Evolutionary conservation across 64 coral and sea anemone species (phyloP).

Genomic region (Pachyseris speciosa): DNA sequence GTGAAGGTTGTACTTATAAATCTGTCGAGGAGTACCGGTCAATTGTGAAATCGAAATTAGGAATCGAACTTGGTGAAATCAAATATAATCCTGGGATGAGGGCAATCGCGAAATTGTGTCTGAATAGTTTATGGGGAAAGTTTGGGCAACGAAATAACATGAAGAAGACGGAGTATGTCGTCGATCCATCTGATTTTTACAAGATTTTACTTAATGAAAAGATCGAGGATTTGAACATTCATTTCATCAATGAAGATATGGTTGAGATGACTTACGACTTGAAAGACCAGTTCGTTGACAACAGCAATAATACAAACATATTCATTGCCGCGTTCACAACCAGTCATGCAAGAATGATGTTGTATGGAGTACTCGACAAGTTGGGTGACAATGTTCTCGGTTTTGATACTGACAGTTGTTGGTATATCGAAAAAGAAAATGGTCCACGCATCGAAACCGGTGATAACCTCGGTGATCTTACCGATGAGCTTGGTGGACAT

Average conservation of each 20-base stretch:
- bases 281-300: background rate
- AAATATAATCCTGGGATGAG: background rate
- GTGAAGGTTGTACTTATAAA: background rate
- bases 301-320: background rate
- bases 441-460: background rate
- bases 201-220: background rate
- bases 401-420: background rate
- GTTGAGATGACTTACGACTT: background rate
- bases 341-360: background rate
- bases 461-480: background rate
- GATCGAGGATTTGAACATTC: background rate
- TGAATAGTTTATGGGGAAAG: background rate
- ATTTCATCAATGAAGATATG: background rate
- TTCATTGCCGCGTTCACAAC: background rate
- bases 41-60: no score
- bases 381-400: background rate
- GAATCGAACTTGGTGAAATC: background rate
- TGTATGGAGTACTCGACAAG: background rate
- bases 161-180: background rate
- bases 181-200: background rate
- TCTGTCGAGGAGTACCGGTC: background rate
- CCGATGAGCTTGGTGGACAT: background rate
- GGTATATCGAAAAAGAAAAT: constrained; percentile 6
- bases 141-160: constrained; percentile 1
- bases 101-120: background rate